Conservation (phyloP, 2,113 vertebrate genomes). For the Stomatorhinus ivindoensis region DNA sequence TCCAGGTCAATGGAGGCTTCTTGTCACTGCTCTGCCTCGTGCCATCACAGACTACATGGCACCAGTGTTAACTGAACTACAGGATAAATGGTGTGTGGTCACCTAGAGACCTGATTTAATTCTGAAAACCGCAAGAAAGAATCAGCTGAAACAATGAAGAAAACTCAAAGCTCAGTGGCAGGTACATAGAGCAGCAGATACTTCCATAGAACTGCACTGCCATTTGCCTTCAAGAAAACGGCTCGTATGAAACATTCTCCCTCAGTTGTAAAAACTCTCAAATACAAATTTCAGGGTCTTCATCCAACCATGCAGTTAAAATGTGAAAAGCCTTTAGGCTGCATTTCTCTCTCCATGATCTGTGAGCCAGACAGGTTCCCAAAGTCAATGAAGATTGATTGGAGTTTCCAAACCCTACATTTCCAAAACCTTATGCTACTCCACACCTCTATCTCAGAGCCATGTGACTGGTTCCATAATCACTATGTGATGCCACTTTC, state of each 20-base stretch:
- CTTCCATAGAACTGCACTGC: background rate
- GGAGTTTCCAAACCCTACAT: background rate
- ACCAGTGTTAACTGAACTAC: background rate
- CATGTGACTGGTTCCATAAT: background rate
- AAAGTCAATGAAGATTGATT: background rate
- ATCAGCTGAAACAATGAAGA: background rate
- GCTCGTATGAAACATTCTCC: background rate
- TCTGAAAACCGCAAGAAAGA: background rate
- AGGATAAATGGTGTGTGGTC: background rate
- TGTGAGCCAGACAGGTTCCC: background rate
- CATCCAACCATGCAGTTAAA: background rate
- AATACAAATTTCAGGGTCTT: background rate
- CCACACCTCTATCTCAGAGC: background rate
- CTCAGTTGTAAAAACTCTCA: background rate
- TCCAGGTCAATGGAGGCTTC: background rate
- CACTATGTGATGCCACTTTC: background rate
- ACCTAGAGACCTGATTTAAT: background rate
- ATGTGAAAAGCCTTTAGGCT: background rate
- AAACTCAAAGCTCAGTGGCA: background rate
- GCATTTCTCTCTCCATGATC: background rate
- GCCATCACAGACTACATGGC: background rate
- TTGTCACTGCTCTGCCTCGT: background rate
- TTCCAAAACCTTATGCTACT: background rate
- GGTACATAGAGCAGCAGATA: background rate
- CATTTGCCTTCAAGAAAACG: background rate